Conservation (phyloP, 2,797 vertebrate species). For the Sardinella longiceps region DNA sequence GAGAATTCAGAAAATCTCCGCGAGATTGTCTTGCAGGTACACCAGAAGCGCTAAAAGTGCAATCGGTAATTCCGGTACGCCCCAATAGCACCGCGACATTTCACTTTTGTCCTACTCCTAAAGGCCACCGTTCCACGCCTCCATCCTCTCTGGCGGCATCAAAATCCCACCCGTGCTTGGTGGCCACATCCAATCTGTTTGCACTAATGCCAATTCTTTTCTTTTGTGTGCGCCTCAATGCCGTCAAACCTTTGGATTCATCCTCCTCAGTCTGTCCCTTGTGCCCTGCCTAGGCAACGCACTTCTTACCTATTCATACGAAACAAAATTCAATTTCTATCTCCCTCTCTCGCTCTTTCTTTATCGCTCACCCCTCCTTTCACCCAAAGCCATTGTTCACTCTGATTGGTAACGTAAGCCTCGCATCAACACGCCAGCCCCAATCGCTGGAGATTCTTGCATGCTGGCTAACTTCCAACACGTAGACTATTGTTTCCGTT, state of each 20-base stretch:
- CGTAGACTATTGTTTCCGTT: constrained; percentile 30
- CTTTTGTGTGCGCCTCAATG: constrained; percentile 46
- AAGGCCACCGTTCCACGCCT: constrained; percentile 45
- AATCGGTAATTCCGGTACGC: constrained; percentile 5
- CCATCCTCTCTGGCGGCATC: constrained; percentile 36
- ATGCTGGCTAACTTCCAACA: constrained; percentile 26
- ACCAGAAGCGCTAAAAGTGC: constrained; percentile 16
- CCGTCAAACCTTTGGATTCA: constrained; percentile 40
- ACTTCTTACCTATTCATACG: constrained; percentile 50
- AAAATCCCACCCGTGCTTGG: constrained; percentile 28
- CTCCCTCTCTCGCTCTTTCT: constrained; percentile 5
- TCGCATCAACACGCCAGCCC: constrained; percentile 38
- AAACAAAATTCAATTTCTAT: constrained; percentile 44
- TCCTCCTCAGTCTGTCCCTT: constrained; percentile 29
- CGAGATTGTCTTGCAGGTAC: neutral
- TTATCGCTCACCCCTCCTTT: constrained; percentile 7
- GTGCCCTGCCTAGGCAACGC: constrained; percentile 19
- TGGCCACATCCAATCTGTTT: constrained; percentile 24
- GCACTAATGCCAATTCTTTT: neutral
- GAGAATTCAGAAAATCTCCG: constrained; percentile 6
- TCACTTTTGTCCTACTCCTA: constrained; percentile 36
- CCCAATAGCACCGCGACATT: constrained; percentile 40
- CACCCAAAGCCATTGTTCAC: constrained; percentile 42
- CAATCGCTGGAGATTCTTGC: constrained; percentile 3
- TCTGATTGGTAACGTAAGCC: constrained; percentile 34